phyloP scores from a whole-genome alignment of 2,113 vertebrate genomes.

The Psittacus erithacus region DNA sequence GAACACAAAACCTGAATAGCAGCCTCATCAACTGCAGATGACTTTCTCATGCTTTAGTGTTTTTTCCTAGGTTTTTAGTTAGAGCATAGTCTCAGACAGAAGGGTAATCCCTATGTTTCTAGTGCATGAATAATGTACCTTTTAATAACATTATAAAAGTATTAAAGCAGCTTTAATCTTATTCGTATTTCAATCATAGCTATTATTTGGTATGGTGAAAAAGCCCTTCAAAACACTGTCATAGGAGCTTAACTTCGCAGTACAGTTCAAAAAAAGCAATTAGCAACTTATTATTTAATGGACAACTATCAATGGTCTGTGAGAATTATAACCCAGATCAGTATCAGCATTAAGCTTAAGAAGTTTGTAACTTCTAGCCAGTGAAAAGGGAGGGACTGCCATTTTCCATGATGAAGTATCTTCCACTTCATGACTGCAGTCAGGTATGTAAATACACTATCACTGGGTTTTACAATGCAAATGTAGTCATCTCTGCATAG shows the following conservation, averaged over 20 bases:
- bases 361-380: background rate
- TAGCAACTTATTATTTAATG: conserved; percentile 41
- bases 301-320: background rate
- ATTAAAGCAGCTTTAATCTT: conserved; percentile 6
- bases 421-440: conserved; percentile 30
- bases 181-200: background rate
- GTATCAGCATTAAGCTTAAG: background rate
- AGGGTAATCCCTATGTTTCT: background rate
- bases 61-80: background rate
- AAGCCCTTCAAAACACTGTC: background rate
- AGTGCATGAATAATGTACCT: background rate
- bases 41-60: background rate
- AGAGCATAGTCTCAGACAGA: background rate
- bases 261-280: conserved; percentile 25
- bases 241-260: conserved; percentile 7
- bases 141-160: conserved; percentile 1
- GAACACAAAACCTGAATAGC: background rate
- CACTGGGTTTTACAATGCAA: conserved; percentile 47
- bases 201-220: background rate
- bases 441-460: conserved; percentile 17
- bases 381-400: background rate
- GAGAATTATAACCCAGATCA: background rate
- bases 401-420: background rate
- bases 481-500: conserved; percentile 13
- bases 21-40: background rate